Conservation (phyloP, 2,888 invertebrate species). For the Tethea ocularis region DNA sequence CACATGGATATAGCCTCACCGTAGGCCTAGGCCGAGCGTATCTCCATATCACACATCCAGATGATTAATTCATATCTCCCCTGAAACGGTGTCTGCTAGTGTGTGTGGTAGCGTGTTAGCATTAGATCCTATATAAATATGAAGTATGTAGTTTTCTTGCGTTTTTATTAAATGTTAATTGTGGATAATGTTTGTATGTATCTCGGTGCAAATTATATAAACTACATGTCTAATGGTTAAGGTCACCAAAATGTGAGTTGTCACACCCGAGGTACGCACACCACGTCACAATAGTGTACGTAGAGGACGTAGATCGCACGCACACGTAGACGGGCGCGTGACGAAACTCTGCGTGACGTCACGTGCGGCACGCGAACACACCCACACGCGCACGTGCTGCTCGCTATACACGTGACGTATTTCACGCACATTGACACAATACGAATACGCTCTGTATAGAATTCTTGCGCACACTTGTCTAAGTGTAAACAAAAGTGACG, state of each 20-base stretch:
- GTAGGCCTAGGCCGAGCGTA: neutral
- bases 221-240: slow-evolving; percentile 74
- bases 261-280: slow-evolving; percentile 52
- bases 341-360: slow-evolving; percentile 74
- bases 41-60: neutral
- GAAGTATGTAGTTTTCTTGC: neutral
- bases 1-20: neutral
- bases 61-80: slow-evolving; percentile 6
- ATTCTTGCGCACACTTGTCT: slow-evolving; percentile 42
- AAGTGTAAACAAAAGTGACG: slow-evolving; percentile 80
- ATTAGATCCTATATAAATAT: neutral
- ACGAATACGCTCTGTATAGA: slow-evolving; percentile 33
- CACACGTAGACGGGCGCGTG: slow-evolving; percentile 50
- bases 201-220: slow-evolving; percentile 46
- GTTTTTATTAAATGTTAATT: neutral
- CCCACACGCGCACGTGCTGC: slow-evolving; percentile 70
- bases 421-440: slow-evolving; percentile 40
- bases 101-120: neutral
- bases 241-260: slow-evolving; percentile 82
- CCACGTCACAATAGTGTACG: slow-evolving; percentile 29
- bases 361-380: slow-evolving; percentile 74
- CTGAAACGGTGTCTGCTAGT: neutral
- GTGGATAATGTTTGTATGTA: neutral
- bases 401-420: slow-evolving; percentile 63
- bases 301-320: slow-evolving; percentile 44